Base-by-base conservation (phyloP, 2,888 invertebrate species). In the Pegoplata infirma region DNA sequence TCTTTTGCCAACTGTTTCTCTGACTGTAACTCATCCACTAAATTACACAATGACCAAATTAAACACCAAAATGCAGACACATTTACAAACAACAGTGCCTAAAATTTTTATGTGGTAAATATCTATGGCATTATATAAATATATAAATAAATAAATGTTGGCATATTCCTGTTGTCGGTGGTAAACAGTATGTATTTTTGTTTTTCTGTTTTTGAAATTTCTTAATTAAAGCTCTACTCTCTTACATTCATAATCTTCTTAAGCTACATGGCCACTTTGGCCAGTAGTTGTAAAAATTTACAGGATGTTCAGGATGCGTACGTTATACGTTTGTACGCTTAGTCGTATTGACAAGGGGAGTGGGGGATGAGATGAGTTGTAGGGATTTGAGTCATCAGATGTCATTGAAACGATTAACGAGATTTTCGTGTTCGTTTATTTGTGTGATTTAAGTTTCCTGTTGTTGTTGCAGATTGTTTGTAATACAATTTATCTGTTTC, bases 361-460 rank as follows among this genome's bases (percentile, higher is more conserved):
- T 28, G 21, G 16, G 59, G 3, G 59, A 21, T 14, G 46, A 23
- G 16, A n/a, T n/a, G n/a, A n/a, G n/a, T n/a, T n/a, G 12, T 23
- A 12, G 32, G 56, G 64, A 74, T 74, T 71, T 47, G 36, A 56
- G 71, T 71, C 79, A 75, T 71, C 71, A 67, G 74, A 75, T 75
- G 79, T 75, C 79, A 79, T 71, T 79, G 74, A 79, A 69, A 79
- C 75, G 79, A 79, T 79, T 79, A 79, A 79, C 74, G 79, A 79
- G 79, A 75, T 75, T 79, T 75, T 79, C 74, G 51, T 75, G 71
- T 74, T 63, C 71, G 49, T 71, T 79, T 79, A 63, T 79, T 63
- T 73, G 56, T 73, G 58, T 58, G 68, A 66, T 72, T 72, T 71
- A 47, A 56, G 44, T 63, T 67, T 74, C 67, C 56, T 56, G 28